Percentiles rank a stretch among this genome's conserved stretches.
These are phyloP conservation scores for Drosophila recens DNA, from an alignment of 2,888 invertebrate genomes.

Conservation along the genomic window DNA sequence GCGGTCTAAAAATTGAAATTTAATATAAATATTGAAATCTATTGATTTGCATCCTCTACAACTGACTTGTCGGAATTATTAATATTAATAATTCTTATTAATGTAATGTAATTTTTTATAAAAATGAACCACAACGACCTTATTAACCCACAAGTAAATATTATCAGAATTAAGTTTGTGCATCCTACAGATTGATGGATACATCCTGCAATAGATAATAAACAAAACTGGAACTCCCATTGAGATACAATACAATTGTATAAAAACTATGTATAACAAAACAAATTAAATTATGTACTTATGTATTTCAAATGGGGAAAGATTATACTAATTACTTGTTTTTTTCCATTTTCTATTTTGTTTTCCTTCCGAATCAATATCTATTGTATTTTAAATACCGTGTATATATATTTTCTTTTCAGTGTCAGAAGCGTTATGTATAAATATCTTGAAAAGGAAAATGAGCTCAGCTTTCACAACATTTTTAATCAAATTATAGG, in stretches of 20 bases:
- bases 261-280: not conserved
- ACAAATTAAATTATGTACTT: not conserved
- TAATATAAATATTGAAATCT: no score
- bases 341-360: not conserved
- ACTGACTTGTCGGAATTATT: not conserved
- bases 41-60: not conserved
- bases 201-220: not conserved
- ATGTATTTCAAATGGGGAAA: not conserved
- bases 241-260: not conserved
- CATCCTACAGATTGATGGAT: no score
- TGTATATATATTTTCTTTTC: slow-evolving; percentile 75
- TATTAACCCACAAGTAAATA: no score
- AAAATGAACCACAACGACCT: no score
- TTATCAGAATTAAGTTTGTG: no score
- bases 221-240: not conserved
- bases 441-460: slow-evolving; percentile 99
- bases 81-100: no score
- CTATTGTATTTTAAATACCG: slow-evolving; percentile 6
- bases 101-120: no score
- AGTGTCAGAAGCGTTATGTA: slow-evolving; percentile 99
- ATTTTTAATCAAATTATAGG: slow-evolving; percentile 99
- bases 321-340: not conserved
- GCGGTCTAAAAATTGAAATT: not conserved
- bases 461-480: slow-evolving; percentile 99
- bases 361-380: slow-evolving; percentile 5